Evolutionary conservation across 1,140 invertebrate species (phyloP).

Genomic region (Saccostrea echinata): DNA sequence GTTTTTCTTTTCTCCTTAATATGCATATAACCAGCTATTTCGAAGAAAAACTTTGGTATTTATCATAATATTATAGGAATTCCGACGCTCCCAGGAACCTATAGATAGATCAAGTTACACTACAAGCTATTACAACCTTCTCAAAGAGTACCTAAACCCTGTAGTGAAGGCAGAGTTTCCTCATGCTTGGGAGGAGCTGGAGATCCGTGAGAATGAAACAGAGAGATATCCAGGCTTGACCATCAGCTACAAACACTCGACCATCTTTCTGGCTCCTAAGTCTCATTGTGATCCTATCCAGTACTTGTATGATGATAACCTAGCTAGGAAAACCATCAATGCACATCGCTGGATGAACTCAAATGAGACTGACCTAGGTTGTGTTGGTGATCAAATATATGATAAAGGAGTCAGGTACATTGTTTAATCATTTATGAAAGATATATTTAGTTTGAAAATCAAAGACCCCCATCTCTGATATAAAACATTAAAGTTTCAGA

Average conservation of each 20-base stretch:
- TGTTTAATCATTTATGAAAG: neutral
- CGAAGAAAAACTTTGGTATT: neutral
- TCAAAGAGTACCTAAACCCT: constrained; percentile 78
- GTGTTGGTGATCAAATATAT: constrained; percentile 75
- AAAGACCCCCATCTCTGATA: neutral
- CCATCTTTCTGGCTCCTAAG: constrained; percentile 80
- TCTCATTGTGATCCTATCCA: constrained; percentile 80
- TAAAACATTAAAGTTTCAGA: neutral
- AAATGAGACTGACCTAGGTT: constrained; percentile 73
- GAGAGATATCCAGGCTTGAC: constrained; percentile 74
- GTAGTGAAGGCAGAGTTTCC: constrained; percentile 70
- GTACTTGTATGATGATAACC: constrained; percentile 80
- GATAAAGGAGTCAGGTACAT: constrained; percentile 78
- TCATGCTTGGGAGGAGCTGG: constrained; percentile 72
- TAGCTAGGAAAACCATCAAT: constrained; percentile 79
- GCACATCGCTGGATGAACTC: constrained; percentile 80
- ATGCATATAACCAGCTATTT: neutral
- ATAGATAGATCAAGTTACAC: constrained; percentile 69
- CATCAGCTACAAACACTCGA: constrained; percentile 77
- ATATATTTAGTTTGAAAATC: neutral
- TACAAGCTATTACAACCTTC: constrained; percentile 79
- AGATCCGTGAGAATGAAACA: constrained; percentile 76
- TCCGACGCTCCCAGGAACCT: constrained; percentile 79
- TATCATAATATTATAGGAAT: constrained; percentile 69
- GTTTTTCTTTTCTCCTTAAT: neutral